Percentiles rank a stretch among this genome's conserved stretches.
phyloP scores from a whole-genome alignment of 1,140 invertebrate genomes.

The Zelostemma sp. region DNA sequence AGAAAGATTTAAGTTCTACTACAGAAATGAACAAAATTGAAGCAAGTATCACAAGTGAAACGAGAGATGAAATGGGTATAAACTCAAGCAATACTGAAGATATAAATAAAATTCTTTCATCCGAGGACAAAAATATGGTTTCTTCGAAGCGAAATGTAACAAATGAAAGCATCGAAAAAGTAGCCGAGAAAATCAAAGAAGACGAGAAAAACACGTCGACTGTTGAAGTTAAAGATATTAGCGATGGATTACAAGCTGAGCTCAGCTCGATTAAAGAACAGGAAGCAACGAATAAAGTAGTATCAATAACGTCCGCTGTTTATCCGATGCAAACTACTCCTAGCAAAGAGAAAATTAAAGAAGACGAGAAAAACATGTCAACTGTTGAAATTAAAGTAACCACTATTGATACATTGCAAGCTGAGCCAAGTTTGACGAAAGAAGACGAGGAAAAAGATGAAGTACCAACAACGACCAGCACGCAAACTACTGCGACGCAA shows the following conservation, averaged over 20 bases:
- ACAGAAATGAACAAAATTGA: conserved; percentile 4
- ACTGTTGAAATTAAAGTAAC: not conserved
- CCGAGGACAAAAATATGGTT: not conserved
- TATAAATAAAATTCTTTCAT: not conserved
- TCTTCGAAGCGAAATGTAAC: conserved; percentile 17
- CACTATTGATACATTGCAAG: not conserved
- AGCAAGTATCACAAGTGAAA: not conserved
- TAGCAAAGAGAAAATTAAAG: not conserved
- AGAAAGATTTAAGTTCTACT: not conserved
- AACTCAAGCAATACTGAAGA: not conserved
- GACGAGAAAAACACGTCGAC: not conserved
- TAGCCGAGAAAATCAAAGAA: not conserved
- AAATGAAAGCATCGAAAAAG: not conserved
- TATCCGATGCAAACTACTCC: conserved; percentile 11
- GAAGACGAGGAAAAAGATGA: conserved; percentile 1
- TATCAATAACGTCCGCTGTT: conserved; percentile 15
- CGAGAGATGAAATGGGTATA: conserved; percentile 4
- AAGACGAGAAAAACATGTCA: not conserved
- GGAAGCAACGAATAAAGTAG: not conserved
- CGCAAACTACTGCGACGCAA: not conserved
- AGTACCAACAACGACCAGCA: not conserved
- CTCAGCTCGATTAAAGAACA: not conserved
- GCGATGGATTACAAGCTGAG: not conserved
- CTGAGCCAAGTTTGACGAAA: not conserved
- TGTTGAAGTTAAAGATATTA: not conserved